Evolutionary conservation across 2,797 vertebrate species (phyloP), one percentile per base, ranked within the genome.

Genomic region (Eurystomus glaucurus): DNA sequence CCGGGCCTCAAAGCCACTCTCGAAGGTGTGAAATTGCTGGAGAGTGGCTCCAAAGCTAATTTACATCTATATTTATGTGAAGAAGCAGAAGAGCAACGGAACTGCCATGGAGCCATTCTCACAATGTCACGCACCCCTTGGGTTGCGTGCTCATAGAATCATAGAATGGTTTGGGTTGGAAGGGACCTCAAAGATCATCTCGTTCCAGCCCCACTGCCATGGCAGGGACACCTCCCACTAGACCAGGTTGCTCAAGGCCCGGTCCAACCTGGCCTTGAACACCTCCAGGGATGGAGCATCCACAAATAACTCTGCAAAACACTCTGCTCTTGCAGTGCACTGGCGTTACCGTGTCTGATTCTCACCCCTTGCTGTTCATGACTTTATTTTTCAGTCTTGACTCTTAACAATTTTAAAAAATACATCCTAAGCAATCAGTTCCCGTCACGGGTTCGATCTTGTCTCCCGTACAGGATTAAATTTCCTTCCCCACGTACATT

Each of bases 31-130:
- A 57, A 71, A 26, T 25, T 2, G 2, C 8, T 52, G 57, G 37
- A 54, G 14, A 8, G 77, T 37, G 57, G 29, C 64, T 84, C 78
- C 50, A 33, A 25, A 84, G 13, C 50, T 57, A 17, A n/a, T 57
- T 19, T 65, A 52, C 7, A 1, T 52, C 19, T 43, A 0, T 0
- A 1, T 54, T n/a, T 48, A 25, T 5, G 2, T 7, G 7, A 50
- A 64, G 75, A 39, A 80, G 23, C 14, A 25, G 21, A 25, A 77
- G 26, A 62, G 45, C 0, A 2, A 50, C 21, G 14, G 13, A 54
- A 12, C 14, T 52, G 45, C 9, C 2, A 1, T 3, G 15, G 48
- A 74, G 25, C 43, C 4, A 7, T 80, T 52, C 11, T 46, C 43
- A 15, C 9, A 5, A 0, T 16, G 60, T 89, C 8, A 11, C 50